Conservation (phyloP, 2,888 invertebrate species). For the Orgyia antiqua region DNA sequence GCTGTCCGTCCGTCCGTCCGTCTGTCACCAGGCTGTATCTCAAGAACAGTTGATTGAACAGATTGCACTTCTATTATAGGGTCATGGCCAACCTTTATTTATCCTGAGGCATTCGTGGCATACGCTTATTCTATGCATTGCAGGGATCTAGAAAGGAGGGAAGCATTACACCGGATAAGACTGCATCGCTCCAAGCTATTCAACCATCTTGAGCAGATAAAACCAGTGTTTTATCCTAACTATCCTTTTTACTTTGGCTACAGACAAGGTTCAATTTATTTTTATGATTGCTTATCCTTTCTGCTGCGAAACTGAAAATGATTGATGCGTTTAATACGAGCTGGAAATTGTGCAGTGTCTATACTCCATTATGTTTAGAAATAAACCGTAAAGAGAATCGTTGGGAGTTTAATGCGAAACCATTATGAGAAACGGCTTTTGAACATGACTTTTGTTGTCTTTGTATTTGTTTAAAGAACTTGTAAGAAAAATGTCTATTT, state of each 20-base stretch:
- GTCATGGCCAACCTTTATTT: slow-evolving; percentile 7
- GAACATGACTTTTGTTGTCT: too few relatives aligned
- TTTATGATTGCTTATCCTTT: slow-evolving; percentile 34
- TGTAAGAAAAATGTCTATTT: too few relatives aligned
- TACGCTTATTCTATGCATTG: slow-evolving; percentile 29
- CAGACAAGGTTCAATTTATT: slow-evolving; percentile 38
- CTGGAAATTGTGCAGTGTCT: slow-evolving; percentile 37
- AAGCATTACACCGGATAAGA: slow-evolving; percentile 24
- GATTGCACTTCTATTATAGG: too few relatives aligned
- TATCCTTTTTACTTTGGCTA: slow-evolving; percentile 37
- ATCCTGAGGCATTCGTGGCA: slow-evolving; percentile 34
- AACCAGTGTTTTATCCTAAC: slow-evolving; percentile 39
- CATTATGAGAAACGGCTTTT: too few relatives aligned
- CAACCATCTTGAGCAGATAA: slow-evolving; percentile 46
- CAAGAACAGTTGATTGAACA: too few relatives aligned
- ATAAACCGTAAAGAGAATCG: too few relatives aligned
- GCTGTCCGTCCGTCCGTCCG: too few relatives aligned
- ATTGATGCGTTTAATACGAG: slow-evolving; percentile 41
- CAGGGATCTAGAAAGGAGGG: slow-evolving; percentile 13
- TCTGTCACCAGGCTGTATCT: too few relatives aligned
- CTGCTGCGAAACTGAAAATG: slow-evolving; percentile 25
- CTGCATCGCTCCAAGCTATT: slow-evolving; percentile 38
- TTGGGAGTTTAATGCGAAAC: too few relatives aligned
- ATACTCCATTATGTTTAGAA: slow-evolving; percentile 48
- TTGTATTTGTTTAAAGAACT: too few relatives aligned